Evolutionary conservation across 2,888 invertebrate species (phyloP).

Genomic region (Pristionchus arcanus): DNA sequence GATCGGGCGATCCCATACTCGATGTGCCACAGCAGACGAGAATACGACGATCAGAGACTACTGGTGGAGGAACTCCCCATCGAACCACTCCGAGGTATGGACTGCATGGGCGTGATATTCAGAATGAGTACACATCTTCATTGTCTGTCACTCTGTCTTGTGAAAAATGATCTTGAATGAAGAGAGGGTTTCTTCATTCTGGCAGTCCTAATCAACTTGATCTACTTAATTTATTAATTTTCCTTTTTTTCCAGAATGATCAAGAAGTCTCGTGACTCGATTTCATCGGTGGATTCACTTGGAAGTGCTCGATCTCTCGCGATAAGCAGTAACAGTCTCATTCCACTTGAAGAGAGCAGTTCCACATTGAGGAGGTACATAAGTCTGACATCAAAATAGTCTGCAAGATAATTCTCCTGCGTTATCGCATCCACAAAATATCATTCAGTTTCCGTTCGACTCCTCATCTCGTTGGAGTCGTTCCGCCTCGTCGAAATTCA

Average conservation of each 20-base stretch:
- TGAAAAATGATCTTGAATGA: too few relatives aligned
- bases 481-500: slow-evolving; percentile 10
- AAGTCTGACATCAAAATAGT: background rate
- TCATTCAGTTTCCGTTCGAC: slow-evolving; percentile 9
- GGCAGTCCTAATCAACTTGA: background rate
- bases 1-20: background rate
- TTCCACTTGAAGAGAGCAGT: slow-evolving; percentile 26
- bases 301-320: slow-evolving; percentile 9
- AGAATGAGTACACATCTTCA: too few relatives aligned
- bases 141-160: too few relatives aligned
- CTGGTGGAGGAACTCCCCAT: slow-evolving; percentile 1
- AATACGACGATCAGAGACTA: slow-evolving; percentile 31
- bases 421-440: background rate
- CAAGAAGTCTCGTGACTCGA: slow-evolving; percentile 48
- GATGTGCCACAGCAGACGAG: slow-evolving; percentile 27
- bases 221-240: too few relatives aligned
- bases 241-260: too few relatives aligned
- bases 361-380: slow-evolving; percentile 24
- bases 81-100: slow-evolving; percentile 49
- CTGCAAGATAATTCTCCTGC: too few relatives aligned
- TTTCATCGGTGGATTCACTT: slow-evolving; percentile 24
- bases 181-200: background rate
- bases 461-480: slow-evolving; percentile 1
- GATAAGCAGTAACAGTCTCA: background rate
- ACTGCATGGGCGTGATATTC: too few relatives aligned